Base-by-base conservation (phyloP, 37 sponge, comb jelly and placozoan species). In the Trichoplax adhaerens region DNA sequence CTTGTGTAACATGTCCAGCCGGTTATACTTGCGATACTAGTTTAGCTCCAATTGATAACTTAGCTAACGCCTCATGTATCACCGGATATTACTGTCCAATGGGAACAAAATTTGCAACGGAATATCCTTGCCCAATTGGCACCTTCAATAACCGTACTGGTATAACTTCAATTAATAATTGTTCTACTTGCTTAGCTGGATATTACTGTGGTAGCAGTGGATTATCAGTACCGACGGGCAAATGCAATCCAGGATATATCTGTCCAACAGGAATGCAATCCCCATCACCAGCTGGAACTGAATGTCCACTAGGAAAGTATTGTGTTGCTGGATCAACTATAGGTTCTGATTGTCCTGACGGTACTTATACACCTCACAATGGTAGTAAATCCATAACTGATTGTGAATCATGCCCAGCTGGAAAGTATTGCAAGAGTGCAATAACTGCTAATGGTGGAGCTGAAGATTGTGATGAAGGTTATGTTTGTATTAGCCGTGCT, bases 1-100 rank as follows among this genome's bases (percentile, higher is more conserved):
- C 7, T 2, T 78, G 79, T 71, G n/a, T 56, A 7, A 4, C n/a
- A 8, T 78, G 79, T 78, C 79, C 79, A 4, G 63, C 56, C 52
- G 72, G 79, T 2, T 49, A 62, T 7, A 12, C 54, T 5, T 78
- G 79, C 62, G 61, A 58, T 56, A 53, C 62, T 7, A 68, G 61
- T 48, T 65, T 66, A 46, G 75, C 65, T 46, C 8, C 10, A 3
- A 60, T 12, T 29, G 29, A 29, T 29, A 29, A 29, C 29, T 29
- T 29, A 29, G 29, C 29, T 29, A 29, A 29, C 29, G 29, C 29
- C 29, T 29, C 29, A 53, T 74, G 75, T 62, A 65, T 66, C 71
- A 7, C 10, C 8, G 75, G 75, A 7, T 49, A 74, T 69, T 74
- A 68, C 69, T 74, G 75, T 68, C 75, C 75, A 5, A 50, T 48